Percentiles rank a stretch among this genome's conserved stretches.
Conservation (phyloP, 2,888 invertebrate species). For the Dascillus cervinus region DNA sequence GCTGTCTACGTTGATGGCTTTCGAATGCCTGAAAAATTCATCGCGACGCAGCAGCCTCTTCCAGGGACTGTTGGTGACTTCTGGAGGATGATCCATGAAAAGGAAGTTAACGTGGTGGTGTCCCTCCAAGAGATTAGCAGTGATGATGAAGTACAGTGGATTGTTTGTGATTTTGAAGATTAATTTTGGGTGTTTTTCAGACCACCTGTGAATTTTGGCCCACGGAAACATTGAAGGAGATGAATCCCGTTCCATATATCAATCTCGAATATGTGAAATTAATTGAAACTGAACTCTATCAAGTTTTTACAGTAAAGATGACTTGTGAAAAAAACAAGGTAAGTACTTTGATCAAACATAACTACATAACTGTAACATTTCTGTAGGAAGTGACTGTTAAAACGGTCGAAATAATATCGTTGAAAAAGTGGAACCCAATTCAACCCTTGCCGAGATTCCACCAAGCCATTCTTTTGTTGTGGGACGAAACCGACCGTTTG, state of each 20-base stretch:
- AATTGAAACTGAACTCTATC: conserved; percentile 9
- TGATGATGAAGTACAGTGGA: conserved; percentile 35
- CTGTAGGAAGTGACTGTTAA: too few relatives aligned
- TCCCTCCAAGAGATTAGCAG: conserved; percentile 37
- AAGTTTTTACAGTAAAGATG: conserved; percentile 10
- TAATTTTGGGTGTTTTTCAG: conserved; percentile 16
- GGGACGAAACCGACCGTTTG: conserved; percentile 33
- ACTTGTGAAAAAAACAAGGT: conserved; percentile 10
- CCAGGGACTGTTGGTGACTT: conserved; percentile 42
- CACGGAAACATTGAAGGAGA: conserved; percentile 17
- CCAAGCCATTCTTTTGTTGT: conserved; percentile 32
- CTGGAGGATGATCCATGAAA: conserved; percentile 42
- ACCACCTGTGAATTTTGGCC: conserved; percentile 28
- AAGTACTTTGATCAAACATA: conserved; percentile 1
- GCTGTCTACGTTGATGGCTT: conserved; percentile 41
- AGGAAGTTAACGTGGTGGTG: conserved; percentile 36
- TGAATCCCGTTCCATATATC: conserved; percentile 26
- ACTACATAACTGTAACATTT: conserved; percentile 6
- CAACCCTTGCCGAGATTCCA: conserved; percentile 23
- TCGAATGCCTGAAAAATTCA: conserved; percentile 34
- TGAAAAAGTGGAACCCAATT: conserved; percentile 32
- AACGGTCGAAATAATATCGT: too few relatives aligned
- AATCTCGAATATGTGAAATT: conserved; percentile 18
- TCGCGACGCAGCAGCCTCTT: conserved; percentile 43
- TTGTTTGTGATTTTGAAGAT: conserved; percentile 16